Conservation (phyloP, 2,113 vertebrate genomes). For the Gambusia affinis region DNA sequence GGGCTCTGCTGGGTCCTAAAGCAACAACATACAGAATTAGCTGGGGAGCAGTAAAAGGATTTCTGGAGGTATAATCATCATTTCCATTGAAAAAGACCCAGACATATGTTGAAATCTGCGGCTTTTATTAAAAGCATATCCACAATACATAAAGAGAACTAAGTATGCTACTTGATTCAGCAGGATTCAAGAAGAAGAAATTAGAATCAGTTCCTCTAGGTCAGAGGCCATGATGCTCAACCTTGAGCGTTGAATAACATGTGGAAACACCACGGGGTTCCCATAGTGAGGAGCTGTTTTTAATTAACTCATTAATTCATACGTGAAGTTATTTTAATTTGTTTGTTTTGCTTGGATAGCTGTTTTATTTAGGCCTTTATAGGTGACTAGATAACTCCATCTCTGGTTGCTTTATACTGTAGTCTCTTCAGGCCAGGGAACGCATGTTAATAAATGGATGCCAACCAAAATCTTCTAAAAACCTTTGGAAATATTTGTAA, state of each 20-base stretch:
- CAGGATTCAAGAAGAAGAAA: too few relatives aligned
- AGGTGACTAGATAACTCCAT: background rate
- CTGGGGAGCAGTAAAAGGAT: background rate
- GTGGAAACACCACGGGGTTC: too few relatives aligned
- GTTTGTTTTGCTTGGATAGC: background rate
- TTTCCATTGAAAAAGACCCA: background rate
- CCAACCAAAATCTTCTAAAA: background rate
- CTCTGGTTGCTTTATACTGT: background rate
- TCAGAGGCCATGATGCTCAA: too few relatives aligned
- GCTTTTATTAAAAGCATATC: background rate
- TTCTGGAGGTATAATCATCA: background rate
- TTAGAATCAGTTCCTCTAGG: too few relatives aligned
- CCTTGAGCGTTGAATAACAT: too few relatives aligned
- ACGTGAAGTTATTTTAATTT: too few relatives aligned
- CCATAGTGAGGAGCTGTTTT: too few relatives aligned
- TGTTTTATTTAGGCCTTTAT: background rate
- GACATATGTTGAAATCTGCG: background rate
- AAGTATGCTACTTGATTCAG: too few relatives aligned
- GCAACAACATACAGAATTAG: conserved; percentile 25
- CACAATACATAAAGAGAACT: too few relatives aligned
- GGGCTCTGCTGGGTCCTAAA: conserved; percentile 81
- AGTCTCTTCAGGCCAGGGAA: too few relatives aligned
- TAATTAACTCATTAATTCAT: too few relatives aligned
- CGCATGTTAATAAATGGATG: background rate
- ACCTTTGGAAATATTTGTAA: too few relatives aligned